Percentiles rank a stretch among this genome's conserved stretches.
Conservation (phyloP, 2,113 vertebrate species). For the Chaetorhynchus papuensis region DNA sequence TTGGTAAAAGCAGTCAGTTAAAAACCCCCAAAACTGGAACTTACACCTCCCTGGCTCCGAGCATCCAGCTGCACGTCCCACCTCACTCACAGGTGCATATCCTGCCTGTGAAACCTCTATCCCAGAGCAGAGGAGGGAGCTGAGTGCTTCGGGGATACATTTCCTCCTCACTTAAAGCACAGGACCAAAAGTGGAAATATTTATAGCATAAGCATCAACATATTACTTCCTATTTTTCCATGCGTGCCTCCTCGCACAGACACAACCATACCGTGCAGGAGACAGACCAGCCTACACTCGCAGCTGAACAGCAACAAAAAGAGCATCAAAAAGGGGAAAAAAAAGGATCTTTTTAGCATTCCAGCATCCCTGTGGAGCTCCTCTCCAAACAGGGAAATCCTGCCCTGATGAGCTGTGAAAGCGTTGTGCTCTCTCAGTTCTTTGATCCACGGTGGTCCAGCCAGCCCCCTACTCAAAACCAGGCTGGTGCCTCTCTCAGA, state of each 20-base stretch:
- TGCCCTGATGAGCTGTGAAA: background rate
- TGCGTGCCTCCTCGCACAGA: background rate
- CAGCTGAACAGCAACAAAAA: background rate
- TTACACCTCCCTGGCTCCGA: background rate
- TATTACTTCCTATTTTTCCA: background rate
- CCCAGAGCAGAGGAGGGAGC: background rate
- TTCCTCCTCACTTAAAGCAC: background rate
- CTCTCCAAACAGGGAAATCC: background rate
- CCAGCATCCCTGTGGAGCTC: background rate
- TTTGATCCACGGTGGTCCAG: background rate
- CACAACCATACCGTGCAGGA: background rate
- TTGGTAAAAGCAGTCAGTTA: background rate
- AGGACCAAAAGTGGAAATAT: background rate
- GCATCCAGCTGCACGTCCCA: background rate
- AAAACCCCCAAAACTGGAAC: background rate
- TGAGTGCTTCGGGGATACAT: accelerated
- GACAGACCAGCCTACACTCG: background rate
- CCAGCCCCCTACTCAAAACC: accelerated
- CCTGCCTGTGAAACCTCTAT: background rate
- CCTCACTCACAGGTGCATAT: background rate
- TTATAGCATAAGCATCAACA: background rate
- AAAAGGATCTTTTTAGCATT: background rate
- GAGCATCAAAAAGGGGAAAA: background rate
- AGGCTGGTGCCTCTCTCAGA: background rate
- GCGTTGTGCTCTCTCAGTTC: background rate